phyloP scores from a whole-genome alignment of 2,888 invertebrate genomes.

The Philaethria dido region DNA sequence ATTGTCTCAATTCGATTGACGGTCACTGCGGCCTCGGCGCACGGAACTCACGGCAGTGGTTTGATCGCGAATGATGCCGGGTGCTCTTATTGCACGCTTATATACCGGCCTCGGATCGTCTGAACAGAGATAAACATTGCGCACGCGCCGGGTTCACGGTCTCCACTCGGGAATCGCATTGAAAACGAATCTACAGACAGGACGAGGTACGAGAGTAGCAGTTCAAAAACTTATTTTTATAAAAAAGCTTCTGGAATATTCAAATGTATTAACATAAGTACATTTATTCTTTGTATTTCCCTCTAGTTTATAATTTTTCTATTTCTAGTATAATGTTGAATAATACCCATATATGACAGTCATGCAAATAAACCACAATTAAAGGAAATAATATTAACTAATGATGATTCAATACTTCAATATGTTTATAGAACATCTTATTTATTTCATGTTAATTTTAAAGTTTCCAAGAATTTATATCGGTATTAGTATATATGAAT shows the following conservation, averaged over 20 bases:
- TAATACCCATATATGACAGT: slow-evolving; percentile 20
- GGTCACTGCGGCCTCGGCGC: slow-evolving; percentile 72
- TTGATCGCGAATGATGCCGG: slow-evolving; percentile 79
- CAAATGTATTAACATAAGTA: not conserved
- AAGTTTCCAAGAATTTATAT: too few relatives aligned
- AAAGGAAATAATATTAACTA: slow-evolving; percentile 25
- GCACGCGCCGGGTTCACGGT: slow-evolving; percentile 78
- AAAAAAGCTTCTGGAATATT: not conserved
- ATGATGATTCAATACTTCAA: slow-evolving; percentile 14
- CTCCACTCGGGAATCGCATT: slow-evolving; percentile 69
- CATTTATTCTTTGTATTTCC: not conserved
- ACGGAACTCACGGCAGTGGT: slow-evolving; percentile 75
- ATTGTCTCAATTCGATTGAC: slow-evolving; percentile 75
- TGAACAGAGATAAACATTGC: slow-evolving; percentile 69
- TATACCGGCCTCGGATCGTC: slow-evolving; percentile 83
- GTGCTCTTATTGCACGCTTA: slow-evolving; percentile 71
- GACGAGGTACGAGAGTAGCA: slow-evolving; percentile 39
- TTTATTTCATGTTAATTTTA: too few relatives aligned
- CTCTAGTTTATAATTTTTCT: not conserved
- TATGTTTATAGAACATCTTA: too few relatives aligned
- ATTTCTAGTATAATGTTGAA: not conserved
- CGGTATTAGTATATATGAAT: too few relatives aligned
- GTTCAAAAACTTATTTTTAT: not conserved
- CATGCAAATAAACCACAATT: slow-evolving; percentile 3
- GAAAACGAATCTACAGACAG: slow-evolving; percentile 45